Evolutionary conservation across 1,140 invertebrate genomes (phyloP).

Genomic region (Cydia pomonella): DNA sequence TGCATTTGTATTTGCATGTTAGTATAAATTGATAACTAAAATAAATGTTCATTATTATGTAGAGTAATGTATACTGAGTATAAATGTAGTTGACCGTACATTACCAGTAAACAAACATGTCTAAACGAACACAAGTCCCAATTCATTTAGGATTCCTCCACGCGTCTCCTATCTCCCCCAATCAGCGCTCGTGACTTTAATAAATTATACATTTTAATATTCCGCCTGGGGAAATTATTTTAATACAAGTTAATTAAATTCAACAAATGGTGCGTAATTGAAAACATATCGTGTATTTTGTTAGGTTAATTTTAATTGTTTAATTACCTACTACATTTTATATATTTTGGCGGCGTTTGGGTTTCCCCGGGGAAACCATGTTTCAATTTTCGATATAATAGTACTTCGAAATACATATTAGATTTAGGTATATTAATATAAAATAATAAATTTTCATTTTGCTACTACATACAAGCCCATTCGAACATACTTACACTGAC

Average conservation of each 20-base stretch:
- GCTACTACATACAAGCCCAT: no score
- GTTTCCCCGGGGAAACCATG: neutral
- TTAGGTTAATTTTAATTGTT: neutral
- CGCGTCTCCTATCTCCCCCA: conserved; percentile 2
- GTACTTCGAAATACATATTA: neutral
- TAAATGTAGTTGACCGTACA: no score
- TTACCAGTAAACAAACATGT: conserved; percentile 3
- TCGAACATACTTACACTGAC: no score
- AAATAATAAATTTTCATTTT: no score
- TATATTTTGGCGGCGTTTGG: neutral
- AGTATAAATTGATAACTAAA: no score
- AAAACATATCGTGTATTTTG: conserved; percentile 5
- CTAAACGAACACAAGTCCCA: neutral
- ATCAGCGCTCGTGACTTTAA: conserved; percentile 8
- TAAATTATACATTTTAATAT: conserved; percentile 20
- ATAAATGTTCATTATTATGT: no score
- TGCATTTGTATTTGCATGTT: no score
- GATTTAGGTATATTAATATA: no score
- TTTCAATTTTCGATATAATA: neutral
- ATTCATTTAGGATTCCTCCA: conserved; percentile 11
- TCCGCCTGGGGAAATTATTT: conserved; percentile 6
- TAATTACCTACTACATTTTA: neutral
- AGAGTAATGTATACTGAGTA: no score
- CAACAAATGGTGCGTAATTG: conserved; percentile 22
- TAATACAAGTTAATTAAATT: conserved; percentile 35